Conservation (phyloP, 2,888 invertebrate genomes). For the Adelognathus sp. region DNA sequence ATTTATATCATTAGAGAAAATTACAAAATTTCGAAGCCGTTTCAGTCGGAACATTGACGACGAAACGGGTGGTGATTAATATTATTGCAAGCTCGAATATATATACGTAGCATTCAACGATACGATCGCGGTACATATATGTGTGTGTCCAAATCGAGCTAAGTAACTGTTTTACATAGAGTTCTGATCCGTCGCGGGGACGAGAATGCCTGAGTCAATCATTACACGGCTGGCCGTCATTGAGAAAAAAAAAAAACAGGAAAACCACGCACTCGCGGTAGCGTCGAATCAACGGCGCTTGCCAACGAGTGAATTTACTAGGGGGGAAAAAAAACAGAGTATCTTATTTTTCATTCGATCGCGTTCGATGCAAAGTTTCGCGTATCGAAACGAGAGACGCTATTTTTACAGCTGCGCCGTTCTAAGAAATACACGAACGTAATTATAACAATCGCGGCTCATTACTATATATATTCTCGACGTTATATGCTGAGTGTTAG, state of each 20-base stretch:
- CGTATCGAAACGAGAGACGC: neutral
- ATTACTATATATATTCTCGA: neutral
- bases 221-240: conserved; percentile 50
- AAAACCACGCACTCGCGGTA: neutral
- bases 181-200: conserved; percentile 4
- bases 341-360: neutral
- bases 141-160: conserved; percentile 5
- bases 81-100: neutral
- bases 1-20: neutral
- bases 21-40: neutral
- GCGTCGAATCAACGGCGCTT: neutral
- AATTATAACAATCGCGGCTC: neutral
- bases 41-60: neutral
- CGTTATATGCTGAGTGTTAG: neutral
- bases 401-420: conserved; percentile 1
- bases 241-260: conserved; percentile 9
- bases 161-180: neutral
- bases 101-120: neutral
- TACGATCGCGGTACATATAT: neutral
- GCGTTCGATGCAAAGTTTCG: neutral
- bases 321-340: neutral
- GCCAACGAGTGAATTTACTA: neutral
- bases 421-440: neutral
- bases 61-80: neutral
- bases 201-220: neutral